A percentile compares a stretch with the other conserved stretches of the same genome.
Conservation (phyloP, 2,113 vertebrate genomes). For the Vidua macroura region DNA sequence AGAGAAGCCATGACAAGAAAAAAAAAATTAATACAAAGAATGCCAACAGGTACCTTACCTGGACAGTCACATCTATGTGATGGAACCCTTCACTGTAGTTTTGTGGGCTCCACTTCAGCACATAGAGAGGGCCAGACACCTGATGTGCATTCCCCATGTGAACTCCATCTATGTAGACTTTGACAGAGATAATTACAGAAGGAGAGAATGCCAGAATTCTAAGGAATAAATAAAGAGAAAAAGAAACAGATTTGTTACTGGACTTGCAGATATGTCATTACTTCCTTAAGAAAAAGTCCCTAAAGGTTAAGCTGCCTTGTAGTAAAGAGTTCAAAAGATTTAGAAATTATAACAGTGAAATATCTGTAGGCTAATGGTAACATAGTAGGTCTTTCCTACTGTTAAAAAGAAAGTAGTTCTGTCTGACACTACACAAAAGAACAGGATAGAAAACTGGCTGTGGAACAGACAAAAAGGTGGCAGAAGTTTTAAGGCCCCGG, state of each 20-base stretch:
- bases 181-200: slow-evolving; percentile 78
- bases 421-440: background rate
- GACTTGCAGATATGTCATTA: background rate
- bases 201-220: slow-evolving; percentile 93
- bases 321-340: background rate
- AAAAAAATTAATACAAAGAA: background rate
- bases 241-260: slow-evolving; percentile 24
- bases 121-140: slow-evolving; percentile 87
- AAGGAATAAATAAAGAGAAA: slow-evolving; percentile 42
- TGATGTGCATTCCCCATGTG: slow-evolving; percentile 76
- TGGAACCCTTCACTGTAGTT: slow-evolving; percentile 84
- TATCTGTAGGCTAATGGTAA: background rate
- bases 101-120: slow-evolving; percentile 85
- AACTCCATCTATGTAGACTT: slow-evolving; percentile 81
- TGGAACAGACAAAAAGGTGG: background rate
- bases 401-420: background rate
- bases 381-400: background rate
- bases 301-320: background rate
- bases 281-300: background rate
- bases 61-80: slow-evolving; percentile 83
- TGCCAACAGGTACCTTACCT: slow-evolving; percentile 74
- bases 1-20: background rate
- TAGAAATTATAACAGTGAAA: background rate
- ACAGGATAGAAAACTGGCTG: background rate
- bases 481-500: background rate